These are phyloP conservation scores for Lasioglossum pauxillum DNA, from an alignment of 2,888 invertebrate genomes.

Conservation along the genomic window DNA sequence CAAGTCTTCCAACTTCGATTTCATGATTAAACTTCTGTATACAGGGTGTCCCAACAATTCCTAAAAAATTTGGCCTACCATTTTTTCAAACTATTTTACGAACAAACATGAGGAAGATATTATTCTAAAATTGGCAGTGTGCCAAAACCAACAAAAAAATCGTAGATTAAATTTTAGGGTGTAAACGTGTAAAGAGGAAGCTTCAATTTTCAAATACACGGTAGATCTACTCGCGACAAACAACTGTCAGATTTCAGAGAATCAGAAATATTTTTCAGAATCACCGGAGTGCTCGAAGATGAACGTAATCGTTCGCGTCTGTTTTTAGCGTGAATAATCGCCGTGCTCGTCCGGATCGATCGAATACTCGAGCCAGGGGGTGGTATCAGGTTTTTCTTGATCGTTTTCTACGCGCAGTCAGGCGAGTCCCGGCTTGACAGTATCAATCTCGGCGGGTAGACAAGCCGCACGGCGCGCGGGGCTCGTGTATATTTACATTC, in stretches of 20 bases:
- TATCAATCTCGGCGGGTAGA: slow-evolving; percentile 10
- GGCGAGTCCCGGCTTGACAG: not conserved
- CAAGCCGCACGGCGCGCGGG: not conserved
- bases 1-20: no score
- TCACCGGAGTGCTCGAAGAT: not conserved
- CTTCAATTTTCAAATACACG: no score
- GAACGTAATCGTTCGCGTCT: not conserved
- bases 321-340: not conserved
- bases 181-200: no score
- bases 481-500: slow-evolving; percentile 72
- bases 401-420: not conserved
- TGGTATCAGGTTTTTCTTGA: slow-evolving; percentile 4
- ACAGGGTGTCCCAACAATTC: no score
- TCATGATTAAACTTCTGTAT: no score
- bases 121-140: no score
- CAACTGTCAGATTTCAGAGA: not conserved
- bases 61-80: no score
- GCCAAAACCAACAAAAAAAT: no score
- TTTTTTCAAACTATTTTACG: no score
- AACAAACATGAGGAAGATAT: no score
- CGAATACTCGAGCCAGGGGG: slow-evolving; percentile 3
- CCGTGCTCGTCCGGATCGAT: not conserved
- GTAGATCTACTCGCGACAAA: not conserved
- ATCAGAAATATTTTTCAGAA: not conserved
- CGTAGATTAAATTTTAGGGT: no score